phyloP scores from a whole-genome alignment of 2,888 invertebrate genomes.

The Halictus ligatus region DNA sequence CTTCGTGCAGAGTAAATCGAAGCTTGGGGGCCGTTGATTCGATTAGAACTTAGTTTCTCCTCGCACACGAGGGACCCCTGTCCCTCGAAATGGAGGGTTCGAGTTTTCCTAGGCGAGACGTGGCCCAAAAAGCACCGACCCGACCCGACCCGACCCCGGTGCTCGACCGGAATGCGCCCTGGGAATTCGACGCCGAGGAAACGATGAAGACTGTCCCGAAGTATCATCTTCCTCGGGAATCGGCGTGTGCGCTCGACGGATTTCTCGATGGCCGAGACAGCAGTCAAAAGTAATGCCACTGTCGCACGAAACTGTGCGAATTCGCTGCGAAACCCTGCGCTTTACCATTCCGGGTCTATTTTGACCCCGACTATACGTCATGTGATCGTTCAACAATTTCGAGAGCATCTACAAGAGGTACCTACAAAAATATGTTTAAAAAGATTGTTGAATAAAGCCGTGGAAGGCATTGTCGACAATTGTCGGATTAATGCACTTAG shows the following conservation, averaged over 20 bases:
- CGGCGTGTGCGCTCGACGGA: neutral
- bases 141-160: conserved; percentile 14
- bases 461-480: too few species aligned
- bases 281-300: neutral
- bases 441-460: too few species aligned
- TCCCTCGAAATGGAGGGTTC: conserved; percentile 46
- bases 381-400: too few species aligned
- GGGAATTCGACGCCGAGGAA: conserved; percentile 49
- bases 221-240: neutral
- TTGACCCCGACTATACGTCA: too few species aligned
- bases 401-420: too few species aligned
- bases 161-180: conserved; percentile 35
- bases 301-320: neutral
- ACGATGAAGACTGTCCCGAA: conserved; percentile 4
- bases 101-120: conserved; percentile 57
- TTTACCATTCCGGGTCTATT: too few species aligned
- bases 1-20: conserved; percentile 70
- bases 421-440: too few species aligned
- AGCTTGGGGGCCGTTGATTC: conserved; percentile 74
- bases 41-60: conserved; percentile 76
- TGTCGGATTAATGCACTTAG: neutral
- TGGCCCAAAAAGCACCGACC: conserved; percentile 36
- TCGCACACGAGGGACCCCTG: conserved; percentile 71
- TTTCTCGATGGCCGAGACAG: neutral
- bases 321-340: too few species aligned